phyloP scores from a whole-genome alignment of 2,113 vertebrate species.

The Limanda limanda region DNA sequence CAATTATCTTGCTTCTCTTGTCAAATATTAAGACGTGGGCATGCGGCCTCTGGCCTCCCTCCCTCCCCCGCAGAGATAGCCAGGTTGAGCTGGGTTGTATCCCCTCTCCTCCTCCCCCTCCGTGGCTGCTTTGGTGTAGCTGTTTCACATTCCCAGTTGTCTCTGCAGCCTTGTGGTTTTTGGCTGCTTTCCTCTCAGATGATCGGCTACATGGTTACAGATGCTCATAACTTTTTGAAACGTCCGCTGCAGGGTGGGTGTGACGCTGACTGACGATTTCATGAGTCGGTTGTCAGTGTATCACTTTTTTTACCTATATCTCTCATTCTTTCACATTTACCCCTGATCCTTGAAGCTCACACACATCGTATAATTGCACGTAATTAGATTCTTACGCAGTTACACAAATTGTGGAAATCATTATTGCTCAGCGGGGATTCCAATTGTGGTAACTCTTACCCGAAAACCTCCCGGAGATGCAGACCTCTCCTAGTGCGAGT shows the following conservation, averaged over 20 bases:
- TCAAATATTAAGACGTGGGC: slow-evolving; percentile 63
- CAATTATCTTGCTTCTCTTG: slow-evolving; percentile 72
- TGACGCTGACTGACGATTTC: slow-evolving; percentile 37
- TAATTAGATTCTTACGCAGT: slow-evolving; percentile 55
- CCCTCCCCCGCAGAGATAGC: slow-evolving; percentile 53
- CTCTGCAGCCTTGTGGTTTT: slow-evolving; percentile 55
- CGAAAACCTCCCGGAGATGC: slow-evolving; percentile 32
- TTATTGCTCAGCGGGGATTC: slow-evolving; percentile 39
- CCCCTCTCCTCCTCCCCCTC: slow-evolving; percentile 17
- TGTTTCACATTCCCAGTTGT: slow-evolving; percentile 65
- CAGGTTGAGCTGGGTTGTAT: slow-evolving; percentile 47
- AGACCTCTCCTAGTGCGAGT: slow-evolving; percentile 35
- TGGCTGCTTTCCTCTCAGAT: slow-evolving; percentile 37
- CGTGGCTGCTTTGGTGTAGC: slow-evolving; percentile 28
- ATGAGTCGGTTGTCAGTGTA: slow-evolving; percentile 26
- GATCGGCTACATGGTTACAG: slow-evolving; percentile 56
- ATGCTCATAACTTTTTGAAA: slow-evolving; percentile 45
- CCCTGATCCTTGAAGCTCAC: slow-evolving; percentile 31
- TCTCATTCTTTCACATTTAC: background rate
- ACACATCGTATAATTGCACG: slow-evolving; percentile 25
- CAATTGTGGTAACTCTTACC: slow-evolving; percentile 36
- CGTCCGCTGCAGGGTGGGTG: slow-evolving; percentile 41
- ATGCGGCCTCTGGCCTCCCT: slow-evolving; percentile 45
- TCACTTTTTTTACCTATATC: slow-evolving; percentile 53
- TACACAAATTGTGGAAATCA: slow-evolving; percentile 53